phyloP scores from a whole-genome alignment of 2,888 invertebrate species.

The Polydrusus cervinus region DNA sequence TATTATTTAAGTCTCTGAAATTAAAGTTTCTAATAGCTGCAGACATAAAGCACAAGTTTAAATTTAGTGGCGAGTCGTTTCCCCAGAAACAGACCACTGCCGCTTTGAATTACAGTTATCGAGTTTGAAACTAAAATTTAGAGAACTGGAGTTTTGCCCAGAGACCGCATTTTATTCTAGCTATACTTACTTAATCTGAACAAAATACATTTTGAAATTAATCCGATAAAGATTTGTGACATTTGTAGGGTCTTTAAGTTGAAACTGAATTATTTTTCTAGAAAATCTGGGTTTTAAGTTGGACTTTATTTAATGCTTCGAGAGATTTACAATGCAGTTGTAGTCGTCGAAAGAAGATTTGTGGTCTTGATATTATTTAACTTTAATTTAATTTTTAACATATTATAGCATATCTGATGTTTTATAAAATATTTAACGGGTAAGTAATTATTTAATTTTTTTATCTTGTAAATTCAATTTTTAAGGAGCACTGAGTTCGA shows the following conservation, averaged over 20 bases:
- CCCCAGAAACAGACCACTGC: slow-evolving; percentile 18
- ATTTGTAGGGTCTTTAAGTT: neutral
- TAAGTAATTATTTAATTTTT: too few relatives aligned
- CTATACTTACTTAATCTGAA: slow-evolving; percentile 8
- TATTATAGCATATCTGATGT: too few relatives aligned
- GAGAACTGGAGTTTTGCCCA: slow-evolving; percentile 25
- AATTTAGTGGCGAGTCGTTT: slow-evolving; percentile 20
- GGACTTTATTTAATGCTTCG: slow-evolving; percentile 48
- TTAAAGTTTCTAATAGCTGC: slow-evolving; percentile 12
- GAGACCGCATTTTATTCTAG: slow-evolving; percentile 18
- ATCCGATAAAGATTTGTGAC: slow-evolving; percentile 32
- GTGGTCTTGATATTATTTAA: neutral
- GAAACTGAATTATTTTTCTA: slow-evolving; percentile 43
- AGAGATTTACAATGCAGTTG: slow-evolving; percentile 44
- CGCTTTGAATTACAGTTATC: slow-evolving; percentile 27
- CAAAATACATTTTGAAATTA: slow-evolving; percentile 27
- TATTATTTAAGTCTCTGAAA: neutral
- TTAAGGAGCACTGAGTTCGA: too few relatives aligned
- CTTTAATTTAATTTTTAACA: neutral
- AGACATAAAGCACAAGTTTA: slow-evolving; percentile 19
- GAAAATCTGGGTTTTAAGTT: slow-evolving; percentile 46
- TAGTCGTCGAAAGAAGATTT: slow-evolving; percentile 7
- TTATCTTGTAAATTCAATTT: too few relatives aligned
- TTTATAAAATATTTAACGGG: too few relatives aligned
- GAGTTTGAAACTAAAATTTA: slow-evolving; percentile 31